Conservation (phyloP, 2,113 vertebrate genomes). For the Pardalotus punctatus region DNA sequence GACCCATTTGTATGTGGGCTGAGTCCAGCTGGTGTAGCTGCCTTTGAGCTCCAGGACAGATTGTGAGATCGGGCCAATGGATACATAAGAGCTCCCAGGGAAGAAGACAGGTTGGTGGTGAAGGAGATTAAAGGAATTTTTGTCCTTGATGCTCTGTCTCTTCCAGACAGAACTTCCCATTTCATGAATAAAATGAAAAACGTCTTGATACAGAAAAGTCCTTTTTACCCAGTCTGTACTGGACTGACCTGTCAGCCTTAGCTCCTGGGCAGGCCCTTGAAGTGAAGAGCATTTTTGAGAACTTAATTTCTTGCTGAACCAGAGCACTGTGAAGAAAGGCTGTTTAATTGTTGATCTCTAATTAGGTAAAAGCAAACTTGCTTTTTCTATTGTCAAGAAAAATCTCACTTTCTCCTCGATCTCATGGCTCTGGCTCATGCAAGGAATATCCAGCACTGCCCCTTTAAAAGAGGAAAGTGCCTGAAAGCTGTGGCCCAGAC, state of each 20-base stretch:
- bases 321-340: neutral
- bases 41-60: neutral
- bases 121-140: neutral
- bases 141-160: neutral
- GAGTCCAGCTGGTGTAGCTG: neutral
- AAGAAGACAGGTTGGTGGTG: neutral
- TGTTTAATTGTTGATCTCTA: neutral
- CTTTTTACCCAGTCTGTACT: neutral
- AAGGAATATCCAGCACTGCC: neutral
- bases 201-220: neutral
- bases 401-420: neutral
- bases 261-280: neutral
- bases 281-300: neutral
- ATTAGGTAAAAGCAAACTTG: neutral
- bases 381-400: neutral
- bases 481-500: neutral
- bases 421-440: neutral
- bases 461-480: neutral
- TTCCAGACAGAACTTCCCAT: neutral
- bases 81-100: neutral
- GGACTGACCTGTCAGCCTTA: neutral
- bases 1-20: neutral
- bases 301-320: neutral
- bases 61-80: neutral
- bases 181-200: neutral